These are phyloP conservation scores for Microctenopoma lineatum DNA, from an alignment of 2,797 vertebrate genomes.

Conservation along the genomic window DNA sequence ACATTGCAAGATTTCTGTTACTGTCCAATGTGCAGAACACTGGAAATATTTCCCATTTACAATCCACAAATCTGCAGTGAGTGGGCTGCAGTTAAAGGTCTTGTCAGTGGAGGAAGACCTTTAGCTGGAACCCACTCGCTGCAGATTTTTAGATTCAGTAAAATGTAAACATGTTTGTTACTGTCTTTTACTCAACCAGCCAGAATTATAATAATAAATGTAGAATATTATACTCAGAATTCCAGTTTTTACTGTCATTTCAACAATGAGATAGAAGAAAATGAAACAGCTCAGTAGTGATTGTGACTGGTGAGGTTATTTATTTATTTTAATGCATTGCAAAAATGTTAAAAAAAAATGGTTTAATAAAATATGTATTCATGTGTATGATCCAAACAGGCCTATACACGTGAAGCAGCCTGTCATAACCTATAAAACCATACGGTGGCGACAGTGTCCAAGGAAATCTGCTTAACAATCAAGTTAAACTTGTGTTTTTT, in stretches of 20 bases:
- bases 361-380: neutral
- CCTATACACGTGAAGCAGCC: no score
- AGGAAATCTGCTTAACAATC: neutral
- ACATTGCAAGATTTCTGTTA: no score
- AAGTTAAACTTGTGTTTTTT: constrained; percentile 10
- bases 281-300: neutral
- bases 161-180: neutral
- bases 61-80: no score
- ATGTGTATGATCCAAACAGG: no score
- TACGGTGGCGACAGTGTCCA: constrained; percentile 1
- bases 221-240: neutral
- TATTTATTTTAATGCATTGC: no score
- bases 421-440: neutral
- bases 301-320: neutral
- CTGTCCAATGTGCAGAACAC: no score
- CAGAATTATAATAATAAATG: no score
- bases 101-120: no score
- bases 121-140: neutral
- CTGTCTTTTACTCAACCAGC: neutral
- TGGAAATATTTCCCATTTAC: no score
- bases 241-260: no score
- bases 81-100: no score
- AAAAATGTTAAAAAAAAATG: no score
- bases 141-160: neutral
- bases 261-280: neutral